Percentiles rank a stretch among this genome's conserved stretches.
phyloP scores from a whole-genome alignment of 2,797 vertebrate genomes.

The Megaceryle alcyon region DNA sequence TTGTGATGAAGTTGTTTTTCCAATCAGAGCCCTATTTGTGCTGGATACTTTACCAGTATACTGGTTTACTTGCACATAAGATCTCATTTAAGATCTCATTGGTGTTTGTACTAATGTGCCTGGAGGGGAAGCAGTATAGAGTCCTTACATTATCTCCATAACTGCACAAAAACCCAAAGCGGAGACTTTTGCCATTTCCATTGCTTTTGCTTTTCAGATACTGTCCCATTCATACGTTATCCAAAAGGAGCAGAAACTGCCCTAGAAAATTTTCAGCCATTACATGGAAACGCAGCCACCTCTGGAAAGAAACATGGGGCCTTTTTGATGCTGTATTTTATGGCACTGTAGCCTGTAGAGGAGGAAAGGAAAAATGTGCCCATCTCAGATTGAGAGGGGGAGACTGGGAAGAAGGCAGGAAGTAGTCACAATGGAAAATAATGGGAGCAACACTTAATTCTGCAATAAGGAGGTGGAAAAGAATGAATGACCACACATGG shows the following conservation, averaged over 20 bases:
- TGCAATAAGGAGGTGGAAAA: background rate
- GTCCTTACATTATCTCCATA: background rate
- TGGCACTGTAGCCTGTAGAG: rapidly evolving
- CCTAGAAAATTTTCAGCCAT: background rate
- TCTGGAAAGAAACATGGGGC: background rate
- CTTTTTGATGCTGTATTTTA: background rate
- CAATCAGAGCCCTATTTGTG: constrained; percentile 36
- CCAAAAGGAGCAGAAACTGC: background rate
- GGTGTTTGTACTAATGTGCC: constrained; percentile 32
- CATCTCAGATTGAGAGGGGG: background rate
- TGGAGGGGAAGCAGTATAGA: background rate
- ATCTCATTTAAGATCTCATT: constrained; percentile 18
- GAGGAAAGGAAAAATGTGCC: rapidly evolving
- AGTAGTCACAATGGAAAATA: background rate
- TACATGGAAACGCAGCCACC: background rate
- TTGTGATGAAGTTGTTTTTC: constrained; percentile 57
- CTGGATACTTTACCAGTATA: background rate
- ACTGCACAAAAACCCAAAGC: background rate
- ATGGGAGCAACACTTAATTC: background rate
- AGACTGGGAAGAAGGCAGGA: background rate
- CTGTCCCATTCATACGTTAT: rapidly evolving
- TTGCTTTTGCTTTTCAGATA: background rate
- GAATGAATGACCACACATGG: background rate
- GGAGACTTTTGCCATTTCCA: background rate
- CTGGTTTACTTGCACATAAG: background rate